phyloP scores from a whole-genome alignment of 2,113 vertebrate species.

The Stomatorhinus ivindoensis region DNA sequence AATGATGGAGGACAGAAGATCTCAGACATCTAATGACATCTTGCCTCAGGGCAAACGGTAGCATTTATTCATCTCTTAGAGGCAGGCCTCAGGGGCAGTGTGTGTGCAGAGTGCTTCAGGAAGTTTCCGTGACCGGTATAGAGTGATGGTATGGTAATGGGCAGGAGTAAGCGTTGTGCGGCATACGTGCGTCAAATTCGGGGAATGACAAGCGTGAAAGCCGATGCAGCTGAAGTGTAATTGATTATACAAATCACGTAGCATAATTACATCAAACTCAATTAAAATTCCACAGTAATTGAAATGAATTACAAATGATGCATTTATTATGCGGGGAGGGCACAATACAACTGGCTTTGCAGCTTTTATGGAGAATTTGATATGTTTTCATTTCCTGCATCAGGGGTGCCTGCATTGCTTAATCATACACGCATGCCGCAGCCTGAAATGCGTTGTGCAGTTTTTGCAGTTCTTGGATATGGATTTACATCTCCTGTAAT shows the following conservation, averaged over 20 bases:
- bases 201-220: slow-evolving; percentile 61
- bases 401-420: slow-evolving; percentile 64
- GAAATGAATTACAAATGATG: slow-evolving; percentile 51
- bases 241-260: slow-evolving; percentile 69
- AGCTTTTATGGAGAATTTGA: not conserved
- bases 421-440: slow-evolving; percentile 58
- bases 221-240: slow-evolving; percentile 52
- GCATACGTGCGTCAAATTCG: slow-evolving; percentile 53
- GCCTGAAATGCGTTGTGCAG: slow-evolving; percentile 69
- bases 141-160: slow-evolving; percentile 39
- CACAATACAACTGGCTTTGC: not conserved
- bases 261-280: slow-evolving; percentile 71
- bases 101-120: not conserved
- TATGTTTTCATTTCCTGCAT: not conserved
- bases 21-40: not conserved
- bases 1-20: not conserved
- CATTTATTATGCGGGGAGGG: slow-evolving; percentile 30
- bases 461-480: slow-evolving; percentile 72
- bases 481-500: slow-evolving; percentile 75
- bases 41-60: not conserved
- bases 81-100: not conserved
- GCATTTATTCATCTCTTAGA: not conserved
- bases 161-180: slow-evolving; percentile 40
- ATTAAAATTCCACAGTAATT: slow-evolving; percentile 66
- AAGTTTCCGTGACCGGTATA: not conserved